A percentile compares a stretch with the other conserved stretches of the same genome.
These are phyloP conservation scores for Pocillopora damicornis DNA, from an alignment of 64 coral and sea anemone species.

Conservation along the genomic window DNA sequence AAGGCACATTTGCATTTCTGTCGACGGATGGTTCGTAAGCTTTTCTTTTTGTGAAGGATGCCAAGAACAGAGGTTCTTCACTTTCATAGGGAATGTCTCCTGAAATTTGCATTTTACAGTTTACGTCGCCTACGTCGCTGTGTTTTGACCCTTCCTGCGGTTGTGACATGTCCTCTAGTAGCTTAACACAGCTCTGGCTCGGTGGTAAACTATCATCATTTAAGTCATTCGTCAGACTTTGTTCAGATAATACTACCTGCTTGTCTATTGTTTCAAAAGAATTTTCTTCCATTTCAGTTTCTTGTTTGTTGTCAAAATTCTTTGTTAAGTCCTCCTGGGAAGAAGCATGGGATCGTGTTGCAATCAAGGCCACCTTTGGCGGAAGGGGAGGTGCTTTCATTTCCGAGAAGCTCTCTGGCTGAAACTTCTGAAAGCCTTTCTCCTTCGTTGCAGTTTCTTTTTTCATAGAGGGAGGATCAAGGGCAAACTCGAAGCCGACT, in stretches of 20 bases:
- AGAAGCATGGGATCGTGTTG: not conserved
- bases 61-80: not conserved
- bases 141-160: not conserved
- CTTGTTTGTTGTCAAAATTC: not conserved
- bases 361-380: not conserved
- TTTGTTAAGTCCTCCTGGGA: not conserved
- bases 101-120: not conserved
- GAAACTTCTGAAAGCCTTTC: not conserved
- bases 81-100: not conserved
- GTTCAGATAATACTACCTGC: not conserved
- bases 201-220: not conserved
- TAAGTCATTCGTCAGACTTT: not conserved
- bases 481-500: not conserved
- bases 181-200: not conserved
- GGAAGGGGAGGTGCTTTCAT: not conserved
- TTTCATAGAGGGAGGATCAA: not conserved
- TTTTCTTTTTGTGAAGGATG: not conserved
- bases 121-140: not conserved
- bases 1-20: constrained; percentile 6
- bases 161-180: not conserved
- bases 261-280: not conserved
- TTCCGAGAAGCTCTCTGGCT: not conserved
- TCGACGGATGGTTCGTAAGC: not conserved
- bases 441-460: not conserved
- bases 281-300: constrained; percentile 6